phyloP scores from a whole-genome alignment of 2,113 vertebrate genomes.

The Onychostoma macrolepis region DNA sequence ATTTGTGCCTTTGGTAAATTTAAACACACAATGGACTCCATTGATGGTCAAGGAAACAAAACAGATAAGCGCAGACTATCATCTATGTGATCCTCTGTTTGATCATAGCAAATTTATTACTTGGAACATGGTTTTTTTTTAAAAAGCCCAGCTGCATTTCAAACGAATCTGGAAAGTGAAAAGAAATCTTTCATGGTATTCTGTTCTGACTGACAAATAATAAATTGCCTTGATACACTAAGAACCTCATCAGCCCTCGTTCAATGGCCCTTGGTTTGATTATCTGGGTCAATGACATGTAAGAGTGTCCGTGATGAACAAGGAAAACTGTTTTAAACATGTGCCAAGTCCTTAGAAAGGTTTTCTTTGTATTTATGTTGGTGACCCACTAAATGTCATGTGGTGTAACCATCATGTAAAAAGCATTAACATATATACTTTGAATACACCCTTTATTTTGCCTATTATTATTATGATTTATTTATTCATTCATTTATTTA shows the following conservation, averaged over 20 bases:
- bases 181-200: constrained; percentile 10
- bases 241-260: background rate
- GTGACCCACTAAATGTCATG: background rate
- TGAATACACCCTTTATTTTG: background rate
- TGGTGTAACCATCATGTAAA: background rate
- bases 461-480: too few species aligned
- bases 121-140: background rate
- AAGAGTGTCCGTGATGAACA: background rate
- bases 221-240: constrained; percentile 10
- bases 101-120: constrained; percentile 29
- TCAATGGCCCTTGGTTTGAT: constrained; percentile 3
- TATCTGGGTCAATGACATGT: constrained; percentile 4
- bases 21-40: constrained; percentile 32
- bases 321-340: background rate
- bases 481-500: too few species aligned
- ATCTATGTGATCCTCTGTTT: constrained; percentile 14
- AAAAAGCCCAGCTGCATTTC: constrained; percentile 23
- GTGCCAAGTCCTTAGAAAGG: background rate
- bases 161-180: constrained; percentile 5
- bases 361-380: background rate
- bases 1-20: constrained; percentile 37
- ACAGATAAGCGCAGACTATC: background rate
- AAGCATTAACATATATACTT: background rate
- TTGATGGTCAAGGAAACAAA: constrained; percentile 23
- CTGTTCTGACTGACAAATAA: background rate